Evolutionary conservation across 2,797 vertebrate genomes (phyloP), one percentile per base, ranked within the genome.

Genomic region (Buceros bicornis): DNA sequence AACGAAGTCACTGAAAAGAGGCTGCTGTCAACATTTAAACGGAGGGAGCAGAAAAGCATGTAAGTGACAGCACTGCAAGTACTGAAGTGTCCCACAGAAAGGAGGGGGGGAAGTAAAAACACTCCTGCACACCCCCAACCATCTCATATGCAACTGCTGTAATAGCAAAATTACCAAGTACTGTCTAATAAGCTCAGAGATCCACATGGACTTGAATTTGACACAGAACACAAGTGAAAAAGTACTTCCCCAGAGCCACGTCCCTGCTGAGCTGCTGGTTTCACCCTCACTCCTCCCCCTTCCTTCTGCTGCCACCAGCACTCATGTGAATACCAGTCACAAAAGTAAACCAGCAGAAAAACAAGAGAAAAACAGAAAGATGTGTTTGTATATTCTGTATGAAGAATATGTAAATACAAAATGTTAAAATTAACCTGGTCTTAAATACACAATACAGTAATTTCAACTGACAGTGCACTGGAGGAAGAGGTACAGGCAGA

Each of bases 191-290:
- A 56, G 8, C 31, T 71, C 21, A 1, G 29, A 82, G 29, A 18
- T 10, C 35, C 33, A 35, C 0, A 1, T 85, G 53, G 45, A 67
- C 22, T 15, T 33, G 22, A 67, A 78, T 17, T 14, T 72, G 47
- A 84, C 0, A 2, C 25, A 65, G 26, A 91, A 28, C 47, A 33
- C 4, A 2, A 26, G 6, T 33, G n/a, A 31, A 57, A 61, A 51
- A n/a, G 42, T 2, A 62, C 25, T 1, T 76, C 20, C 61, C 26
- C 50, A 58, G 37, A 1, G 1, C 25, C 6, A 1, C 1, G 2
- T 47, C 26, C 28, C 50, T n/a, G 51, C 26, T 28, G 33, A 11
- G 82, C 40, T 81, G 16, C 33, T 79, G 24, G 3, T 43, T 57
- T 70, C 58, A 74, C 2, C 4, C 26, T 18, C 33, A 15, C 2